Evolutionary conservation across 2,113 vertebrate genomes (phyloP).

Genomic region (Spermophilus dauricus): DNA sequence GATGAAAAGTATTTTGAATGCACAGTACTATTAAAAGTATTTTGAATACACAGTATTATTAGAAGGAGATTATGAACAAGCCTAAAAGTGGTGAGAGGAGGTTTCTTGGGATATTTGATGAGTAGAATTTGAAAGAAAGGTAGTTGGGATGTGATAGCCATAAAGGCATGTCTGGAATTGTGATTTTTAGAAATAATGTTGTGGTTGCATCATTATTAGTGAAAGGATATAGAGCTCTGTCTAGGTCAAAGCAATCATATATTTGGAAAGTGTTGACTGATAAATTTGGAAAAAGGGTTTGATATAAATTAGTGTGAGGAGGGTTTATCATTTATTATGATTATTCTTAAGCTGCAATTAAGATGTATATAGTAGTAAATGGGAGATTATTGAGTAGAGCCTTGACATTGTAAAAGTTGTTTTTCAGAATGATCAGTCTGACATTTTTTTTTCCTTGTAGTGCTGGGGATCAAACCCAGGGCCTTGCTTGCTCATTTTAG

Average conservation of each 20-base stretch:
- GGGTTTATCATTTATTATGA: neutral
- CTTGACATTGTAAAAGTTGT: constrained; percentile 27
- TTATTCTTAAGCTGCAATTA: constrained; percentile 26
- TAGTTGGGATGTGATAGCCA: neutral
- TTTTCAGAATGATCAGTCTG: constrained; percentile 31
- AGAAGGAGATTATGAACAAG: neutral
- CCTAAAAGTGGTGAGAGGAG: neutral
- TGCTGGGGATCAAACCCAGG: neutral
- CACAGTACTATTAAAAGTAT: neutral
- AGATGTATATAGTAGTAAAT: constrained; percentile 10
- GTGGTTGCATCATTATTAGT: neutral
- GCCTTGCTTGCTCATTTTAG: neutral
- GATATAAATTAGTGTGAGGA: constrained; percentile 15
- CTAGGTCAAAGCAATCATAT: neutral
- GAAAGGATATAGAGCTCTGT: neutral
- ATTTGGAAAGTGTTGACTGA: neutral
- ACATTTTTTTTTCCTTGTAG: neutral
- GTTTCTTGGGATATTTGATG: neutral
- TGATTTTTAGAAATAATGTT: neutral
- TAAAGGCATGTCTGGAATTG: constrained; percentile 22
- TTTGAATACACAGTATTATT: neutral
- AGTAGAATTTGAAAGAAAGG: neutral
- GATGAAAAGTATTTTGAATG: neutral
- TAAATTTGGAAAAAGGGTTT: constrained; percentile 19
- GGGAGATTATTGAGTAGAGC: neutral